phyloP scores from a whole-genome alignment of 2,113 vertebrate species.

The Dicentrarchus labrax region DNA sequence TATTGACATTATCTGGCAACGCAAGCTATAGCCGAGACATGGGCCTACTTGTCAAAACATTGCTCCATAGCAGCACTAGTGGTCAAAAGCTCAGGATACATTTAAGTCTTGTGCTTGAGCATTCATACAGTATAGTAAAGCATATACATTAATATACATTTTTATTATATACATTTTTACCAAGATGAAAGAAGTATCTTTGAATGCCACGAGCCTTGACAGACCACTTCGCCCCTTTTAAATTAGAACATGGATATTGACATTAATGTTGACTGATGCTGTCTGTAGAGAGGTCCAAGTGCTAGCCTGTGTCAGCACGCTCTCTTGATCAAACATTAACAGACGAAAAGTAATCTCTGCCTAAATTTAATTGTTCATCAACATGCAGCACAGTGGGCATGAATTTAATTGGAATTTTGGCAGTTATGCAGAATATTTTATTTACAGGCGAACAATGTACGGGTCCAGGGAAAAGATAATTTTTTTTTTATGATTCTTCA shows the following conservation, averaged over 20 bases:
- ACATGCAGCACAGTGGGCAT: slow-evolving; percentile 26
- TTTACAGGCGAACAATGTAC: slow-evolving; percentile 28
- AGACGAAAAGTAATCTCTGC: slow-evolving; percentile 27
- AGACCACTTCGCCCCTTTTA: too few species aligned
- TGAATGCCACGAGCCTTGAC: too few species aligned
- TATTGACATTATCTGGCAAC: too few species aligned
- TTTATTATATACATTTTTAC: not conserved
- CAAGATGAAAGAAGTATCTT: not conserved
- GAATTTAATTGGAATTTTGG: slow-evolving; percentile 42
- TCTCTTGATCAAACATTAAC: slow-evolving; percentile 38
- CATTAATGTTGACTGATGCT: not conserved
- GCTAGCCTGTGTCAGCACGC: not conserved
- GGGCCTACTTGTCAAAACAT: not conserved
- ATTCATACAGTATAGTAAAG: too few species aligned
- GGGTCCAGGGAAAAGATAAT: not conserved
- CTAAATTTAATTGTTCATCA: slow-evolving; percentile 42
- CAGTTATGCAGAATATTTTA: slow-evolving; percentile 36
- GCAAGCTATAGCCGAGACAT: too few species aligned
- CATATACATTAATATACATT: too few species aligned
- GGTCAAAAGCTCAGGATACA: not conserved
- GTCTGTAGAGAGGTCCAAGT: slow-evolving; percentile 1
- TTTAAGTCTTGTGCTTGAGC: too few species aligned
- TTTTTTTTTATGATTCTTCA: slow-evolving; percentile 26
- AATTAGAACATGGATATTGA: not conserved
- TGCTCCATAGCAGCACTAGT: not conserved